Evolutionary conservation across 2,113 vertebrate species (phyloP).

Genomic region (Cinclus cinclus): DNA sequence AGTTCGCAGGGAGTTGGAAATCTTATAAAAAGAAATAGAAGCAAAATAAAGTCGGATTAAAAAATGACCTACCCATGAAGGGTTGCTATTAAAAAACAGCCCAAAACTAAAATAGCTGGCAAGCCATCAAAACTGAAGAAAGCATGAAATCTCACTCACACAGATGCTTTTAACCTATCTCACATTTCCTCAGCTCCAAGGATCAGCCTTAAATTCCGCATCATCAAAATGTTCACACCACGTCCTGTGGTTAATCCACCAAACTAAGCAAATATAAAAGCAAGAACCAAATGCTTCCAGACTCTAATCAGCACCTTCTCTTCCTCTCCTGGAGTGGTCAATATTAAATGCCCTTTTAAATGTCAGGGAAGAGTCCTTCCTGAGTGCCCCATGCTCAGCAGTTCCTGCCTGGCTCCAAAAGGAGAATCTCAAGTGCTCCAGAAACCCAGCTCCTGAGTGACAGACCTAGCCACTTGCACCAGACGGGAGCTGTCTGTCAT

Average conservation of each 20-base stretch:
- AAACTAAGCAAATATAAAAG: slow-evolving; percentile 71
- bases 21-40: slow-evolving; percentile 62
- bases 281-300: slow-evolving; percentile 61
- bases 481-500: slow-evolving; percentile 53
- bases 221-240: slow-evolving; percentile 62
- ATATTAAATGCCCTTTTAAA: slow-evolving; percentile 67
- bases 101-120: slow-evolving; percentile 36
- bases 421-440: slow-evolving; percentile 63
- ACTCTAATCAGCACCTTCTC: slow-evolving; percentile 64
- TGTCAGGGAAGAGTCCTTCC: slow-evolving; percentile 64
- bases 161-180: slow-evolving; percentile 63
- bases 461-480: slow-evolving; percentile 44
- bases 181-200: slow-evolving; percentile 46
- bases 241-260: slow-evolving; percentile 60
- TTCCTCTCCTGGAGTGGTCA: slow-evolving; percentile 52
- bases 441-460: slow-evolving; percentile 56
- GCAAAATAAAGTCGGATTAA: slow-evolving; percentile 55
- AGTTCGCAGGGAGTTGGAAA: slow-evolving; percentile 77
- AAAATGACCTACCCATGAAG: slow-evolving; percentile 2
- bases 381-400: slow-evolving; percentile 10
- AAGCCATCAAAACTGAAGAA: slow-evolving; percentile 45
- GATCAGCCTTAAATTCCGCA: slow-evolving; percentile 68
- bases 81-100: slow-evolving; percentile 2
- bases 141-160: slow-evolving; percentile 49
- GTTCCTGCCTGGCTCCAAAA: slow-evolving; percentile 52